Percentiles rank a stretch among this genome's conserved stretches.
phyloP scores from a whole-genome alignment of 2,113 vertebrate genomes.

The Columbina picui region DNA sequence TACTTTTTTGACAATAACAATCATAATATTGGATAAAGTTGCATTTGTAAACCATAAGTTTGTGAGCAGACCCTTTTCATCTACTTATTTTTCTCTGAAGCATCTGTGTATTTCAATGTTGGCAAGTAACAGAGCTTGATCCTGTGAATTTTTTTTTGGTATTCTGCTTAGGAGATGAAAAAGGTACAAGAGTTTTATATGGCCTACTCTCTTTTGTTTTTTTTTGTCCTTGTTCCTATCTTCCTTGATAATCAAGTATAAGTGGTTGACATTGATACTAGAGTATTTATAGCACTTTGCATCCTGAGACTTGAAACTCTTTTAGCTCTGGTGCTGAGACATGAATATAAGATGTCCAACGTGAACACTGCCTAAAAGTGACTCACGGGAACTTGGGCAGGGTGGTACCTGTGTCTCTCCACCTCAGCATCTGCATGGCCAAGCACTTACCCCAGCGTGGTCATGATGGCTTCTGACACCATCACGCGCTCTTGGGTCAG shows the following conservation, averaged over 20 bases:
- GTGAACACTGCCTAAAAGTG: not conserved
- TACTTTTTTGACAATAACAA: no score
- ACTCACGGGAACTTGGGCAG: not conserved
- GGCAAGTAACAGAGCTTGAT: not conserved
- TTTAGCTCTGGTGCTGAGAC: not conserved
- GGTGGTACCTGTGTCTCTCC: not conserved
- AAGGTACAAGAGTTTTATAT: not conserved
- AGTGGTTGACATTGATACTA: not conserved
- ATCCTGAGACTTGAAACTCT: not conserved
- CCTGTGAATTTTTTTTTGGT: not conserved
- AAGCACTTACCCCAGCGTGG: slow-evolving; percentile 57
- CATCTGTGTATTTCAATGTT: not conserved
- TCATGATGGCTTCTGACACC: slow-evolving; percentile 73
- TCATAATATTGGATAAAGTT: no score
- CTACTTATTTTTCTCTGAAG: not conserved
- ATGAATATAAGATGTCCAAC: not conserved
- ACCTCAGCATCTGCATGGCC: not conserved
- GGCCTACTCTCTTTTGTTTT: not conserved
- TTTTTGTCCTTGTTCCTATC: not conserved
- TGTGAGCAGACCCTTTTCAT: not conserved
- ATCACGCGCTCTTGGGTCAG: slow-evolving; percentile 69
- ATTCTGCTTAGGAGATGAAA: not conserved
- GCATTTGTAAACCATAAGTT: not conserved
- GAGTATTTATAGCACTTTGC: not conserved
- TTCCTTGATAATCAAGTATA: not conserved